Conservation (phyloP, 2,113 vertebrate genomes). For the Ifrita kowaldi region DNA sequence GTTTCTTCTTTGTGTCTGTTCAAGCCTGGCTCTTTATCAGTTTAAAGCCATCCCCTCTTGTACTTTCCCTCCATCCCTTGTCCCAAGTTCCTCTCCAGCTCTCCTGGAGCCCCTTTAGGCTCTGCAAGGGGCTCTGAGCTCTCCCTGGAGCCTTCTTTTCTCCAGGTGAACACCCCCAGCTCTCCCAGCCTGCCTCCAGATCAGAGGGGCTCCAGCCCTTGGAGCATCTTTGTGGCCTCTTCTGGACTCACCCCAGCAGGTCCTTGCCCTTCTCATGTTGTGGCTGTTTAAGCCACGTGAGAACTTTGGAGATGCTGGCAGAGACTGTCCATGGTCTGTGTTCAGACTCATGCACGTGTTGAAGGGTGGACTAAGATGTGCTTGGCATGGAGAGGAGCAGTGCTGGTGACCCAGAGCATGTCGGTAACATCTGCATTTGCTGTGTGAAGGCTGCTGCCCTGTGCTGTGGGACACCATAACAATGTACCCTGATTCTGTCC, state of each 20-base stretch:
- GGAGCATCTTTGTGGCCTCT: not conserved
- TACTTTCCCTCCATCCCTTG: not conserved
- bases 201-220: not conserved
- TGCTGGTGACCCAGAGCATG: too few species aligned
- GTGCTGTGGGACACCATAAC: not conserved
- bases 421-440: not conserved
- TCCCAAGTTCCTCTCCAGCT: not conserved
- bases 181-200: not conserved
- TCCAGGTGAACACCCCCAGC: not conserved
- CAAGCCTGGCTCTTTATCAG: fast-evolving
- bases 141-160: not conserved
- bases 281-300: not conserved
- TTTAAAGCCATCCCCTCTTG: not conserved
- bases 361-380: not conserved
- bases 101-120: not conserved
- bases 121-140: fast-evolving
- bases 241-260: not conserved
- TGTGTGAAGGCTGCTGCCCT: not conserved
- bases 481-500: not conserved
- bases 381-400: not conserved
- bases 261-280: not conserved
- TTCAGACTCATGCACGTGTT: fast-evolving
- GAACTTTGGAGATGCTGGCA: not conserved
- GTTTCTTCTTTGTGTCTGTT: not conserved
- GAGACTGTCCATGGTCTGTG: fast-evolving